phyloP scores from a whole-genome alignment of 2,113 vertebrate species.

The Cochlearius cochlearius region DNA sequence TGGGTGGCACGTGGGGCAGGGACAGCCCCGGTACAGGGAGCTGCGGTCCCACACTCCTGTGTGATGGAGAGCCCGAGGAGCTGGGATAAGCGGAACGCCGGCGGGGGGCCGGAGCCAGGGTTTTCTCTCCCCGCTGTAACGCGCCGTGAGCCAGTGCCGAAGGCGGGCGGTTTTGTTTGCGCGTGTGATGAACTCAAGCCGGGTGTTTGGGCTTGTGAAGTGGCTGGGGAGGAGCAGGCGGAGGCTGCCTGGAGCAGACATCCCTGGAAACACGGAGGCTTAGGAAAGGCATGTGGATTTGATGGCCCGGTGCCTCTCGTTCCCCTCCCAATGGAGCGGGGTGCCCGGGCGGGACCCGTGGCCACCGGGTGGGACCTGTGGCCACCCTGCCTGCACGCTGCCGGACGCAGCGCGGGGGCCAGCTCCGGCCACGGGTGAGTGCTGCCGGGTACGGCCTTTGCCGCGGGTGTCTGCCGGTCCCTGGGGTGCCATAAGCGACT shows the following conservation, averaged over 20 bases:
- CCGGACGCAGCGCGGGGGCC: background rate
- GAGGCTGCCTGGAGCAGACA: background rate
- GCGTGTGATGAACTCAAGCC: rapidly evolving
- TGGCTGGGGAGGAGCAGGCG: rapidly evolving
- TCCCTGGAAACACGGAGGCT: rapidly evolving
- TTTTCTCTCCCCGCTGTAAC: rapidly evolving
- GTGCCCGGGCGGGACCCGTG: background rate
- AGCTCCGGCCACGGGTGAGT: background rate
- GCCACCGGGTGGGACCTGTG: background rate
- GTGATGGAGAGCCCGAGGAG: rapidly evolving
- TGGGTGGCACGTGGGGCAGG: background rate
- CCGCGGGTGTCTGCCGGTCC: background rate
- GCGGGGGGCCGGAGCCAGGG: rapidly evolving
- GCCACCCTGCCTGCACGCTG: background rate
- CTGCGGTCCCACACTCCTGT: rapidly evolving
- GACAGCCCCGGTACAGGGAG: background rate
- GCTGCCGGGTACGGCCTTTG: background rate
- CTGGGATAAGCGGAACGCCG: rapidly evolving
- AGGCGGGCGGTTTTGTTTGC: rapidly evolving
- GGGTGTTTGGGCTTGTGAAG: rapidly evolving
- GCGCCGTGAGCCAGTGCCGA: background rate
- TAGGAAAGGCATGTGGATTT: rapidly evolving
- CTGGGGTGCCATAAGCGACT: rapidly evolving
- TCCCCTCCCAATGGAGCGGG: rapidly evolving
- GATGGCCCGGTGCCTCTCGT: background rate